A percentile compares a stretch with the other conserved stretches of the same genome.
Conservation (phyloP, 2,888 invertebrate species). For the Trilocha varians region DNA sequence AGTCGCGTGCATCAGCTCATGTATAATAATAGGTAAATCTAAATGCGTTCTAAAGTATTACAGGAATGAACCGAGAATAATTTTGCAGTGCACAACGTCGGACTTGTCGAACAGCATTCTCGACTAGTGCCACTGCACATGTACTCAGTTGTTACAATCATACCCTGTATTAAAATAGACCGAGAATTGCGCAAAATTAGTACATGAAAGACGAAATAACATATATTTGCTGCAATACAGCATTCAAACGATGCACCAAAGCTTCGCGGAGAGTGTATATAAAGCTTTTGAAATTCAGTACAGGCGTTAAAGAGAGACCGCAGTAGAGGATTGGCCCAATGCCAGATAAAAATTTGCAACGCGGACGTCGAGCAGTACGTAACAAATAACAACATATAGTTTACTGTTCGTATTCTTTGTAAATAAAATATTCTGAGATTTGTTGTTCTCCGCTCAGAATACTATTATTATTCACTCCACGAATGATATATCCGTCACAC, state of each 20-base stretch:
- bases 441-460: no score
- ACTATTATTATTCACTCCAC: neutral
- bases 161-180: constrained; percentile 8
- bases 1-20: neutral
- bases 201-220: neutral
- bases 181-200: neutral
- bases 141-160: constrained; percentile 22
- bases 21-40: neutral
- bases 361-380: neutral
- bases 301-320: neutral
- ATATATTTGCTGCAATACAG: neutral
- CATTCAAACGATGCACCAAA: neutral
- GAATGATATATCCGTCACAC: neutral
- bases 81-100: constrained; percentile 38
- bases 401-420: no score
- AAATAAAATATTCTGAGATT: no score
- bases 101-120: constrained; percentile 59
- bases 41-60: constrained; percentile 30
- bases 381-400: neutral
- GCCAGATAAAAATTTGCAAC: neutral
- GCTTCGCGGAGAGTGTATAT: neutral
- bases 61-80: constrained; percentile 42
- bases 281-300: neutral
- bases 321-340: no score
- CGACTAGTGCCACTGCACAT: constrained; percentile 26